Evolutionary conservation across 2,113 vertebrate genomes (phyloP), one percentile per base, ranked within the genome.

Genomic region (Rhagologus leucostigma): DNA sequence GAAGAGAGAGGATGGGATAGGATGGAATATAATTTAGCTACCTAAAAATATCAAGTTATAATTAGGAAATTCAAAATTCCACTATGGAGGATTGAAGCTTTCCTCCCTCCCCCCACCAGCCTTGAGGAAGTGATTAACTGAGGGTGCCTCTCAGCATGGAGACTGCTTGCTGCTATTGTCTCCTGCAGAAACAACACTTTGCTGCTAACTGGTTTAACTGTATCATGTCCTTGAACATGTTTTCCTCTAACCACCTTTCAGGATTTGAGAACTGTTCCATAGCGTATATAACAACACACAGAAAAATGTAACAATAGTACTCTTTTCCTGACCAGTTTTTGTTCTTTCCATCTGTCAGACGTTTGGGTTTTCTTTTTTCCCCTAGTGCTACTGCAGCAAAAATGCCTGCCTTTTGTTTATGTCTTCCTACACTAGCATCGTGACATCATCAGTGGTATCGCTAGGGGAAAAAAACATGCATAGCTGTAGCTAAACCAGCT

Each of bases 401-500:
- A 97, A 98, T 97, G 98, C 97, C 96, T 96, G 96, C 97, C 97
- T 97, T 98, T 98, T 98, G 96, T 98, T 98, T 98, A 97, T 97
- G 95, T 97, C 96, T 95, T 94, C 96, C 95, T 97, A 91, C 94
- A 87, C 95, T 94, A 87, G 87, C 88, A 94, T 97, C 29, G 37
- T 98, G 97, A 97, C 96, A 95, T 98, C 97, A 98, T 97, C 93
- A 96, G 24, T 84, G 84, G 81, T 95, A 96, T 78, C 2, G 77
- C 91, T 92, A 91, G 91, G 87, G 89, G 87, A 82, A 77, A 86
- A 91, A 93, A 95, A 90, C 77, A 89, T 89, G 94, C 90, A 90
- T 80, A 90, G 88, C 88, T 96, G 63, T 91, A 95, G 87, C 90
- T 87, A 97, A 96, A 79, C 74, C 95, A 96, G 90, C 88, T 89